Evolutionary conservation across 2,797 vertebrate genomes (phyloP).

Genomic region (Anniella stebbinsi): DNA sequence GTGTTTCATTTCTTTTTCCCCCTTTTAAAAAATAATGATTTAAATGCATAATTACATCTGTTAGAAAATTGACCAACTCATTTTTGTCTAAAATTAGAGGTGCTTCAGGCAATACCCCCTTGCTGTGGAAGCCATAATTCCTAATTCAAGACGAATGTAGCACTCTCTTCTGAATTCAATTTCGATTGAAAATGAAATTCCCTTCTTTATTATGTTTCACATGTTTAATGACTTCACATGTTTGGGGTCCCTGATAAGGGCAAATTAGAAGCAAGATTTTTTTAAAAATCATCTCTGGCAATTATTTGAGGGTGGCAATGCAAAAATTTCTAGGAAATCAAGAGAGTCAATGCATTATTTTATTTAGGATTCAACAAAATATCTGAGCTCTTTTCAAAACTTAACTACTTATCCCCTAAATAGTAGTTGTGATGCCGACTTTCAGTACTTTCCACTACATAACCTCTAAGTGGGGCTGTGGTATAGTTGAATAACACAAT

Average conservation of each 20-base stretch:
- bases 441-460: too few species aligned
- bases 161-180: background rate
- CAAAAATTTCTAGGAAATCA: background rate
- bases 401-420: background rate
- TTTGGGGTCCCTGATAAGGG: background rate
- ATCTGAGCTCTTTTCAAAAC: background rate
- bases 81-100: slow-evolving; percentile 19
- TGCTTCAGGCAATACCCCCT: background rate
- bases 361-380: background rate
- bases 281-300: background rate
- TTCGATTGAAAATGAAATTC: too few species aligned
- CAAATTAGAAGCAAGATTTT: background rate
- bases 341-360: background rate
- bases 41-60: background rate
- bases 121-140: background rate
- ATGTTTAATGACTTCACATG: background rate
- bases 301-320: background rate
- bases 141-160: background rate
- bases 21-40: background rate
- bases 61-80: background rate
- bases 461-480: too few species aligned
- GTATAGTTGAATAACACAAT: too few species aligned
- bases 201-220: background rate
- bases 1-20: background rate
- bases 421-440: background rate